Base-by-base conservation (phyloP, 1,140 invertebrate species). In the Drosophila arawakana region DNA sequence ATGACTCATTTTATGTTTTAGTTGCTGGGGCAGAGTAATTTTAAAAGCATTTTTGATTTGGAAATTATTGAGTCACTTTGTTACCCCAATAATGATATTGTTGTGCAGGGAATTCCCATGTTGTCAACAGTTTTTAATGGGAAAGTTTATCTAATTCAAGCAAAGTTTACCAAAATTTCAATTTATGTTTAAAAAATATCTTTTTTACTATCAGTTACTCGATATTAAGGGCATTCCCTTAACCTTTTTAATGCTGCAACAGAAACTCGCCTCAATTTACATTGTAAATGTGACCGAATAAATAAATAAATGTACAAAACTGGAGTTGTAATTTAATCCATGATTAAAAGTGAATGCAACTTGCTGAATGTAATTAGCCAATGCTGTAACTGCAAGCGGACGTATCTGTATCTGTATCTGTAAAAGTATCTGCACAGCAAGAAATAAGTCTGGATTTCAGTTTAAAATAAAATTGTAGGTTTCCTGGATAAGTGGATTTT, bases 331-430 rank as follows among this genome's bases (percentile, higher is more conserved):
- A 80, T 62, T 65, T 76, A 49, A 41, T 59, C 18, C 43, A 57
- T 11, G 55, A 30, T 30, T 30, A 10, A 62, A 61, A 74, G 61
- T 43, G 50, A 74, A 69, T 69, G 66, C 80, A 86, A 76, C 76
- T 88, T 66, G 63, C 60, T 73, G 73, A 86, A 86, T 61, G 80
- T 77, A 83, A 83, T 89, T 85, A 80, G 73, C 76, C 83, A 83
- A 89, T 83, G 68, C 67, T 59, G 73, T 78, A 61, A 61, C 61
- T 75, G 60, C 47, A 75, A 60, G 49, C 55, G 49, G 9, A 34
- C 50, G 34, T 52, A 63, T 34, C 34, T 58, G 61, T 52, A 63
- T 34, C 34, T 58, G 61, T 61, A 55, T 58, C 57, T 34, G 52
- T 77, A 62, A 54, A 58, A 73, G 50, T 57, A 73, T 41, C 39